Evolutionary conservation across 2,113 vertebrate species (phyloP).

Genomic region (Tupaia chinensis): DNA sequence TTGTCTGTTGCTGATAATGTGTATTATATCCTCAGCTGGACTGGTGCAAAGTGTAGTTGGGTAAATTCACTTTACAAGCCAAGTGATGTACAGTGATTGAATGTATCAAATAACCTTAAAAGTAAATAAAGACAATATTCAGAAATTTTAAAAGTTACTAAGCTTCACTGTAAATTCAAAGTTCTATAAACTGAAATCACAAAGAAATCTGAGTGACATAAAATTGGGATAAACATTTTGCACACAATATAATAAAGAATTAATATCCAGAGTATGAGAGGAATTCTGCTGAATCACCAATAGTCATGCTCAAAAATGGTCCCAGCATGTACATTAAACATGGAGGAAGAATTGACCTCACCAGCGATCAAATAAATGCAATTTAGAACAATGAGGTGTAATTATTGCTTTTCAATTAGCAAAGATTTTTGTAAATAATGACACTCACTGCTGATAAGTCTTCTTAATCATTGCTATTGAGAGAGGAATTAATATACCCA

Average conservation of each 20-base stretch:
- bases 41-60: too few species aligned
- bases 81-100: too few species aligned
- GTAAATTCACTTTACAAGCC: too few species aligned
- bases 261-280: background rate
- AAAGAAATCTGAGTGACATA: background rate
- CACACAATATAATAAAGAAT: background rate
- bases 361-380: background rate
- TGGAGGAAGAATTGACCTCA: background rate
- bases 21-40: too few species aligned
- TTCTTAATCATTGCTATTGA: background rate
- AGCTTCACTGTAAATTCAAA: constrained; percentile 18
- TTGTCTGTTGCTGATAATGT: too few species aligned
- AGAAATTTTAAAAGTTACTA: background rate
- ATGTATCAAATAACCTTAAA: too few species aligned
- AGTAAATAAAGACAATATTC: background rate
- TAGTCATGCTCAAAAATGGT: background rate
- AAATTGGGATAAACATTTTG: background rate
- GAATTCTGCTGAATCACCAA: background rate
- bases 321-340: background rate
- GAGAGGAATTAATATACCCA: background rate
- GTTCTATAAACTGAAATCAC: background rate
- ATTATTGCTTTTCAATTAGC: constrained; percentile 30
- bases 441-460: background rate
- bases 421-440: background rate
- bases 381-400: background rate